phyloP scores from a whole-genome alignment of 1,140 invertebrate genomes.

The Heliconius congener region DNA sequence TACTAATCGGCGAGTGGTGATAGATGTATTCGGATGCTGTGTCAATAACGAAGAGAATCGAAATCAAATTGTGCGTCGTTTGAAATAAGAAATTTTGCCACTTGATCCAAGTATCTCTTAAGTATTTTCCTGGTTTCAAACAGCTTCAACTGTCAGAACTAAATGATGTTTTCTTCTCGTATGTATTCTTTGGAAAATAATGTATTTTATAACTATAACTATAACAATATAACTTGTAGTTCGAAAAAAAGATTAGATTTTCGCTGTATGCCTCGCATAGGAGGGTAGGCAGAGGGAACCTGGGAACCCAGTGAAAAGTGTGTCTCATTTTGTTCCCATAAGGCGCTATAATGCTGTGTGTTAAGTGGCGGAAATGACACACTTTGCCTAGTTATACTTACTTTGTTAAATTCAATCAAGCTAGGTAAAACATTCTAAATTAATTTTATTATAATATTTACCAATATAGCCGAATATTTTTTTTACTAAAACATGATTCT shows the following conservation, averaged over 20 bases:
- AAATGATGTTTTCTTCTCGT: slow-evolving; percentile 5
- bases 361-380: too few relatives aligned
- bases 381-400: too few relatives aligned
- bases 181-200: neutral
- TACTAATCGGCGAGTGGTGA: slow-evolving; percentile 21
- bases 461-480: too few relatives aligned
- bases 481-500: neutral
- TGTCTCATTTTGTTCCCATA: too few relatives aligned
- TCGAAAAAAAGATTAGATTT: neutral
- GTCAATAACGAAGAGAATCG: slow-evolving; percentile 18
- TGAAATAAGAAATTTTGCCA: neutral
- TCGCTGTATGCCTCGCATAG: neutral
- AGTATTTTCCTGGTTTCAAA: neutral
- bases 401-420: too few relatives aligned
- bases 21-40: slow-evolving; percentile 16
- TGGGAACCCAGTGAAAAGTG: too few relatives aligned
- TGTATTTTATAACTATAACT: neutral
- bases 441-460: too few relatives aligned
- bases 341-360: too few relatives aligned
- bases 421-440: too few relatives aligned
- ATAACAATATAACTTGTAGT: too few relatives aligned
- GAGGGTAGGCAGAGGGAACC: too few relatives aligned
- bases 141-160: neutral
- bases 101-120: neutral
- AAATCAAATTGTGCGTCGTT: slow-evolving; percentile 14